Evolutionary conservation across 2,797 vertebrate species (phyloP).

Genomic region (Neostethus bicornis): DNA sequence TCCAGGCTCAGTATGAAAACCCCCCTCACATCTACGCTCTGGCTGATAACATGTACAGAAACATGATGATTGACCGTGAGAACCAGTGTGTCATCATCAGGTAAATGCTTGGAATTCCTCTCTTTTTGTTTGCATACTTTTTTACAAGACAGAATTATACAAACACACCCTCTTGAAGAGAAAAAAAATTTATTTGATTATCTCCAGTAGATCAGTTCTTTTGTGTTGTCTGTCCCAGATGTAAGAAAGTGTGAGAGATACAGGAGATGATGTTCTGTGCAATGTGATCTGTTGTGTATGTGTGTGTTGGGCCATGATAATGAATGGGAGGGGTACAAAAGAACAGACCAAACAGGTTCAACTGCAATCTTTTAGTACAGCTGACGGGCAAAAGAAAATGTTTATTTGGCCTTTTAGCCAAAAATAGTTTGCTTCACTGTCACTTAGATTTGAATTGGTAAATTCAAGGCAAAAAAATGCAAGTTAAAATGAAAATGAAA

Average conservation of each 20-base stretch:
- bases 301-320: conserved; percentile 31
- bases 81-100: conserved; percentile 99
- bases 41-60: conserved; percentile 98
- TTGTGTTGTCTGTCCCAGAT: conserved; percentile 3
- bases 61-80: conserved; percentile 98
- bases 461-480: not conserved
- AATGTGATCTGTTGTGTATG: conserved; percentile 23
- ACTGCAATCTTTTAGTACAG: conserved; percentile 35
- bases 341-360: conserved; percentile 58
- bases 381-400: conserved; percentile 18
- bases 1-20: conserved; percentile 97
- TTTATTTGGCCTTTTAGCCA: conserved; percentile 23
- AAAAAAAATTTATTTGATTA: not conserved
- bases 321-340: conserved; percentile 25
- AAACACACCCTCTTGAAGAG: not conserved
- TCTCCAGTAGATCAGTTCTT: not conserved
- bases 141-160: conserved; percentile 6
- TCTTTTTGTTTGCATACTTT: not conserved
- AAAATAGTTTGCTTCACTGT: not conserved
- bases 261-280: conserved; percentile 27
- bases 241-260: conserved; percentile 15
- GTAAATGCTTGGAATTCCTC: conserved; percentile 68
- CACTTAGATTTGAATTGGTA: conserved; percentile 4
- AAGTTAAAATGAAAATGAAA: conserved; percentile 34
- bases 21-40: conserved; percentile 98